Evolutionary conservation across 2,888 invertebrate genomes (phyloP).

Genomic region (Pollenia angustigena): DNA sequence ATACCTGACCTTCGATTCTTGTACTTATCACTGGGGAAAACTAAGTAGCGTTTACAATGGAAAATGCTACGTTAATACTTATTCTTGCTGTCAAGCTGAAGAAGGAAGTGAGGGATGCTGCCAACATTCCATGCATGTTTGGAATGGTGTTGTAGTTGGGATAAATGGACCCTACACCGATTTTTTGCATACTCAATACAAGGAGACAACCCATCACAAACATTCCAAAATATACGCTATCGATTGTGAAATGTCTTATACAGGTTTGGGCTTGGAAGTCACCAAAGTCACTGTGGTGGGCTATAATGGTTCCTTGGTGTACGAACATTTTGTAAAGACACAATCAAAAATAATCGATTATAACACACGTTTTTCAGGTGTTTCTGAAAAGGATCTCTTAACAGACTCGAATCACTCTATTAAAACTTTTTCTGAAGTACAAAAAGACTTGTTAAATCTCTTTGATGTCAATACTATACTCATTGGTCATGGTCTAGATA

Average conservation of each 20-base stretch:
- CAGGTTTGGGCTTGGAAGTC: constrained; percentile 93
- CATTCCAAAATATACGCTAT: constrained; percentile 88
- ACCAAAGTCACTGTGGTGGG: constrained; percentile 94
- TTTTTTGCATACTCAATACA: constrained; percentile 86
- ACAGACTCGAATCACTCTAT: constrained; percentile 86
- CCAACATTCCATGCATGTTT: constrained; percentile 89
- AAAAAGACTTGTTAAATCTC: constrained; percentile 92
- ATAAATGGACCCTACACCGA: constrained; percentile 90
- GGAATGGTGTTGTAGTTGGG: constrained; percentile 89
- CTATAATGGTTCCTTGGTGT: constrained; percentile 89
- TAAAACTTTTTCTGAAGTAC: constrained; percentile 91
- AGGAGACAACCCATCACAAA: constrained; percentile 8
- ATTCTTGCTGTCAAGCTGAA: constrained; percentile 87
- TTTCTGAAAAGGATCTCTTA: constrained; percentile 88
- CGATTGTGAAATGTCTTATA: constrained; percentile 99
- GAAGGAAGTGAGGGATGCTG: constrained; percentile 87
- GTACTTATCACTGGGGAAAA: constrained; percentile 96
- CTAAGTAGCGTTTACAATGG: constrained; percentile 85
- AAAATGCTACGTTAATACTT: constrained; percentile 79
- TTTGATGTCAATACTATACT: constrained; percentile 93
- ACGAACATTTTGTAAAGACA: constrained; percentile 94
- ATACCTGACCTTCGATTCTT: constrained; percentile 90
- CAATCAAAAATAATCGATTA: constrained; percentile 93
- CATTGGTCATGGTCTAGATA: constrained; percentile 97
- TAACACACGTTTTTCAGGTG: constrained; percentile 98